Percentiles rank a stretch among this genome's conserved stretches.
phyloP scores from a whole-genome alignment of 2,888 invertebrate species.

The Sisyra nigra region DNA sequence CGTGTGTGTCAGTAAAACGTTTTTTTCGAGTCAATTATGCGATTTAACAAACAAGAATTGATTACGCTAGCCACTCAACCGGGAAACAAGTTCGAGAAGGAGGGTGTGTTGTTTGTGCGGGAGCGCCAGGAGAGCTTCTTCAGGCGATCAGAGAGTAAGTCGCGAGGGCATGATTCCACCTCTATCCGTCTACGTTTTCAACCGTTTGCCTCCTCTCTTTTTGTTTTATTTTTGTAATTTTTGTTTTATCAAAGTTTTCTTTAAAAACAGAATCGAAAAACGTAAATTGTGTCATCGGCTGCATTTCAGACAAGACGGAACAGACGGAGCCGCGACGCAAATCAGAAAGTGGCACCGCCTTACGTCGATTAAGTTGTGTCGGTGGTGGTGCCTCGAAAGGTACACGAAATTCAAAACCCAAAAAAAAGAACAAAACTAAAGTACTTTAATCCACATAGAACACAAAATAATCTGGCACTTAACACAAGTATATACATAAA shows the following conservation, averaged over 20 bases:
- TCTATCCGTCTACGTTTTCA: background rate
- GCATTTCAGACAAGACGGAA: constrained; percentile 23
- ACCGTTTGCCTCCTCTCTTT: background rate
- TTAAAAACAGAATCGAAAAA: constrained; percentile 7
- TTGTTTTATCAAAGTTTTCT: too few relatives aligned
- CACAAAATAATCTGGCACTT: too few relatives aligned
- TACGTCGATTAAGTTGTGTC: constrained; percentile 40
- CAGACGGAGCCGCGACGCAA: constrained; percentile 22
- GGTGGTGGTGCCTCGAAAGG: constrained; percentile 33
- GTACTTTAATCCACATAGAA: too few relatives aligned
- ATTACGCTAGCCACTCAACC: constrained; percentile 72
- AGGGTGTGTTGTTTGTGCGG: constrained; percentile 71
- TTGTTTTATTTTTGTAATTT: too few relatives aligned
- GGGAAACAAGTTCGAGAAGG: constrained; percentile 78
- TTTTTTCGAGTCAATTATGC: constrained; percentile 35
- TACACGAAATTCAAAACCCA: constrained; percentile 18
- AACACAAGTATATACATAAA: too few relatives aligned
- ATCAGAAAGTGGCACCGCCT: constrained; percentile 39
- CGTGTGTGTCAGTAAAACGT: background rate
- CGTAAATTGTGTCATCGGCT: constrained; percentile 4
- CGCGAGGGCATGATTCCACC: background rate
- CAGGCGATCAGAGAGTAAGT: constrained; percentile 77
- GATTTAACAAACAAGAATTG: constrained; percentile 83
- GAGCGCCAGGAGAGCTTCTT: constrained; percentile 88
- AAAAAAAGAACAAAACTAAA: too few relatives aligned